Percentiles rank a stretch among this genome's conserved stretches.
phyloP scores from a whole-genome alignment of 2,113 vertebrate genomes.

The Brachypodius melanocephalos region DNA sequence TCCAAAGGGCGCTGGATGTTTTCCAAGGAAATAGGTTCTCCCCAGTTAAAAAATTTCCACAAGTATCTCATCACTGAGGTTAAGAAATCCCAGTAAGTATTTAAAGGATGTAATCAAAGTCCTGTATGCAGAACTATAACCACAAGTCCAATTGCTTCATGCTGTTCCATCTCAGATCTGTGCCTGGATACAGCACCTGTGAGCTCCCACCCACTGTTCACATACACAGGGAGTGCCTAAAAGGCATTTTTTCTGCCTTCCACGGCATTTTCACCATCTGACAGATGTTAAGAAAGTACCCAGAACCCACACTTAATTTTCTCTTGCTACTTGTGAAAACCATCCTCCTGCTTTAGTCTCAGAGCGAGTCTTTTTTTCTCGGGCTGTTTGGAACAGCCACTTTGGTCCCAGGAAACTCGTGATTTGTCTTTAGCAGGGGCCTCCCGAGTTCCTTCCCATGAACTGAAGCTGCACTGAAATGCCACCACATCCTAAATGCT shows the following conservation, averaged over 20 bases:
- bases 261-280: background rate
- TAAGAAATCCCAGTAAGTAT: background rate
- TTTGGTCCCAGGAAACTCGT: background rate
- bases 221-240: fast-evolving
- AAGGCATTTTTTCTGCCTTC: background rate
- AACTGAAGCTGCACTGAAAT: background rate
- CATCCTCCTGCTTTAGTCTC: background rate
- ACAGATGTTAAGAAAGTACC: background rate
- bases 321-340: background rate
- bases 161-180: background rate
- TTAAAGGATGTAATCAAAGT: background rate
- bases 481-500: background rate
- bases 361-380: background rate
- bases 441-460: background rate
- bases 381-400: background rate
- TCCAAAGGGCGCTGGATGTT: background rate
- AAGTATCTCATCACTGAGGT: background rate
- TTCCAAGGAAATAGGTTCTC: background rate
- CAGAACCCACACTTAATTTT: background rate
- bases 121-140: background rate
- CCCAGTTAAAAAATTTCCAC: background rate
- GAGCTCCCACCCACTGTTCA: background rate
- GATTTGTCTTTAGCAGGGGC: background rate
- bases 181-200: fast-evolving
- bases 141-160: background rate